These are phyloP conservation scores for Limnephilus auricula DNA, from an alignment of 2,888 invertebrate species.

Conservation along the genomic window DNA sequence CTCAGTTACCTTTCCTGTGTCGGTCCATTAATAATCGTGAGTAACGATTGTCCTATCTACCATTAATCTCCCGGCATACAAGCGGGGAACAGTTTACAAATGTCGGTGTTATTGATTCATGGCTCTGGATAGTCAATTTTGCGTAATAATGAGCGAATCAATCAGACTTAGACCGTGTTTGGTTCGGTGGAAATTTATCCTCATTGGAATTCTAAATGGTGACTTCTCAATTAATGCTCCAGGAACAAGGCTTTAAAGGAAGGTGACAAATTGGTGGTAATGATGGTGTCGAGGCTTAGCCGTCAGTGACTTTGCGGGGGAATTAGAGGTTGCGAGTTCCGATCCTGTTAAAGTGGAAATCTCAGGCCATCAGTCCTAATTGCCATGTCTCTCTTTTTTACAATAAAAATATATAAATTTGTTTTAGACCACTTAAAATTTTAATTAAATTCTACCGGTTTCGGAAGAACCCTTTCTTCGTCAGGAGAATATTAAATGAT, in stretches of 20 bases:
- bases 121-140: conserved; percentile 21
- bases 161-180: conserved; percentile 25
- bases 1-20: conserved; percentile 5
- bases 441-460: too few species aligned
- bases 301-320: neutral
- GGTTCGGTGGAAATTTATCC: conserved; percentile 4
- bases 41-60: conserved; percentile 3
- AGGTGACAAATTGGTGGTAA: neutral
- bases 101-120: conserved; percentile 38
- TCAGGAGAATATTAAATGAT: too few species aligned
- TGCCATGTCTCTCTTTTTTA: neutral
- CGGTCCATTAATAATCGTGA: conserved; percentile 27
- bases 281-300: neutral
- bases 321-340: neutral
- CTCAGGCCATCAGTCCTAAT: neutral
- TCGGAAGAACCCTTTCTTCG: too few species aligned
- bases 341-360: neutral
- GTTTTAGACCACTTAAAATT: too few species aligned
- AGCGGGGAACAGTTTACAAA: conserved; percentile 11
- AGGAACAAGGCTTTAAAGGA: neutral
- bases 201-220: neutral
- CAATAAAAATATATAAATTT: too few species aligned
- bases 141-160: conserved; percentile 12
- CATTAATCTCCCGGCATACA: conserved; percentile 12
- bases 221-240: neutral